Evolutionary conservation across 2,113 vertebrate genomes (phyloP).

Genomic region (Mohoua ochrocephala): DNA sequence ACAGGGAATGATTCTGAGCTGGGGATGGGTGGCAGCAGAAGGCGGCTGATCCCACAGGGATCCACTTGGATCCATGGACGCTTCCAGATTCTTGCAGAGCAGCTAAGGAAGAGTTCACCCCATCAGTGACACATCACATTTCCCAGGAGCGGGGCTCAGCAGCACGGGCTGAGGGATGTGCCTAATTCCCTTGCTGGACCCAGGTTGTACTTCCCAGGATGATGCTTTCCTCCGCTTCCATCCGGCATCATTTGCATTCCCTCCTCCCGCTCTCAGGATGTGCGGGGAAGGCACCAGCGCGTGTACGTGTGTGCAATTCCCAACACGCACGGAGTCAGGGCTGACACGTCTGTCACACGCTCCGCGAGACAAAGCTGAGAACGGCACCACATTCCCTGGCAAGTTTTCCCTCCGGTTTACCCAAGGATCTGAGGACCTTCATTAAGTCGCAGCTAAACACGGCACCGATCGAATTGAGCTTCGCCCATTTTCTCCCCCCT

Average conservation of each 20-base stretch:
- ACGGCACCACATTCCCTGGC: not conserved
- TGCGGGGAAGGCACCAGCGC: not conserved
- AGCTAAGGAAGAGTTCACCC: not conserved
- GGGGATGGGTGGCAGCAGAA: not conserved
- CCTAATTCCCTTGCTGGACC: not conserved
- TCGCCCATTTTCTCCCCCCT: not conserved
- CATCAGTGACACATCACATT: not conserved
- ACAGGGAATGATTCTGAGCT: not conserved
- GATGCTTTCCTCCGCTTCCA: not conserved
- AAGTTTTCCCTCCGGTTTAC: not conserved
- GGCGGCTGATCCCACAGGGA: not conserved
- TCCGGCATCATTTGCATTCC: not conserved
- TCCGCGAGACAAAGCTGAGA: conserved; percentile 41
- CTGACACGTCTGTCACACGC: conserved; percentile 8
- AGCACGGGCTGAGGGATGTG: not conserved
- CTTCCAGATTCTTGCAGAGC: not conserved
- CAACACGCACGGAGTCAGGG: not conserved
- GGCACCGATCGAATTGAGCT: not conserved
- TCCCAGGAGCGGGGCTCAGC: not conserved
- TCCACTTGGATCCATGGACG: not conserved
- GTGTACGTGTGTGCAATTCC: not conserved
- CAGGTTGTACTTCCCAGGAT: not conserved
- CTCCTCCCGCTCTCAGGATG: not conserved
- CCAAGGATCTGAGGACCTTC: not conserved
- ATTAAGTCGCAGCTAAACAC: not conserved